These are phyloP conservation scores for Paramuricea clavata DNA, from an alignment of 92 coral and sea anemone species.

Conservation along the genomic window DNA sequence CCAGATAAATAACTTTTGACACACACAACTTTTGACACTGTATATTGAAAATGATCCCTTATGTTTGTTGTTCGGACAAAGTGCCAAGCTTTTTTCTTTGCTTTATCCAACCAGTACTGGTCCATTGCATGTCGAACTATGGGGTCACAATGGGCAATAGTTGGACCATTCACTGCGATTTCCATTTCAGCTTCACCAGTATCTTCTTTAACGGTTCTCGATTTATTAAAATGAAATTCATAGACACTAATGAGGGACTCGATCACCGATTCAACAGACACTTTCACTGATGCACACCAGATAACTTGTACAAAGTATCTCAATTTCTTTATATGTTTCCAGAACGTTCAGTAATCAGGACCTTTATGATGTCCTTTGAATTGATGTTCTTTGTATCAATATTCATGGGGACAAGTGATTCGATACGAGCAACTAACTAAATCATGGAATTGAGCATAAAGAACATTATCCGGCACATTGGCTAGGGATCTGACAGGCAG, in stretches of 20 bases:
- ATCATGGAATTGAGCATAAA: not conserved
- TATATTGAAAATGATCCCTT: not conserved
- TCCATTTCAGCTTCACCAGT: conserved; percentile 4
- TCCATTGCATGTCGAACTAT: not conserved
- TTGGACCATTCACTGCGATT: not conserved
- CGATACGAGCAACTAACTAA: not conserved
- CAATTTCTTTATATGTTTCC: not conserved
- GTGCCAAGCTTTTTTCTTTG: not conserved
- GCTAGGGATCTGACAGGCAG: not conserved
- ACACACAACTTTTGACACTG: not conserved
- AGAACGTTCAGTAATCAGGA: not conserved
- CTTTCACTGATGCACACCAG: conserved; percentile 9
- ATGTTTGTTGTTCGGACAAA: not conserved
- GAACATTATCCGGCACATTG: not conserved
- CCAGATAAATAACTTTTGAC: too few relatives aligned
- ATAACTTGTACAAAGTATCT: not conserved
- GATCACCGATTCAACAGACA: not conserved
- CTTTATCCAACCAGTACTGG: not conserved
- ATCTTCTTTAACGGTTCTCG: not conserved
- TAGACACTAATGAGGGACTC: conserved; percentile 1
- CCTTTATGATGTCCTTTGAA: conserved; percentile 2
- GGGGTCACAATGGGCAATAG: not conserved
- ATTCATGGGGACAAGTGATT: not conserved
- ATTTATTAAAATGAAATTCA: not conserved
- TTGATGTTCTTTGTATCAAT: not conserved